Base-by-base conservation (phyloP, 2,113 vertebrate genomes). In the Gila orcuttii region DNA sequence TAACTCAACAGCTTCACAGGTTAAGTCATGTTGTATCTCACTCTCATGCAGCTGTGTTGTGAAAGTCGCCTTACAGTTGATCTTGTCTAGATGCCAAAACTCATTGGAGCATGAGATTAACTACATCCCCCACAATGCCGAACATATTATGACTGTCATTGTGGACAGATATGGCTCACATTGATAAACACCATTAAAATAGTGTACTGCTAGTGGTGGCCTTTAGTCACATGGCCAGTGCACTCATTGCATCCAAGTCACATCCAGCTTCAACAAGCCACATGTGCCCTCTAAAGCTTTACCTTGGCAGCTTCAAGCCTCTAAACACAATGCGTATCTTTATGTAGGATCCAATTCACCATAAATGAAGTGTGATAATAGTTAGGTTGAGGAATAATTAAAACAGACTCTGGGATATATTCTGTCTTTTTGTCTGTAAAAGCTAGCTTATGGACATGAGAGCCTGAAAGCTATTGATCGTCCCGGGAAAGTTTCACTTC, bases 81-180 rank as follows among this genome's bases (percentile, higher is more conserved):
- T 86, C 55, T 66, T 59, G 47, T 84, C 52, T 83, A 31, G 60
- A 77, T 79, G 71, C 28, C 19, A 77, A 77, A 45, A 55, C 31
- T 68, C 69, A 85, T 50, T 85, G 57, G 55, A 85, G 66, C 77
- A 39, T 75, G 39, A 86, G 83, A 88, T 88, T 88, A 87, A 85
- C 82, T 85, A 57, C 71, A 59, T 78, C 36, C 73, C 68, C 82
- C 60, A 55, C 85, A 82, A 87, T 45, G 79, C 83, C 50, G 59
- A 39, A n/a, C 88, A 88, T 84, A 86, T 87, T 64, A 59, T 89
- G 73, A 89, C 50, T 66, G 55, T 89, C 82, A 45, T 39, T 50
- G 13, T 62, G 33, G 33, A 52, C 25, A 52, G 50, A 77, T 85
- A 57, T 69, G 71, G 69, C 33, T 73, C 50, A 33, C 62, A 4